Conservation (phyloP, 2,888 invertebrate genomes). For the Synergus laeviventris region DNA sequence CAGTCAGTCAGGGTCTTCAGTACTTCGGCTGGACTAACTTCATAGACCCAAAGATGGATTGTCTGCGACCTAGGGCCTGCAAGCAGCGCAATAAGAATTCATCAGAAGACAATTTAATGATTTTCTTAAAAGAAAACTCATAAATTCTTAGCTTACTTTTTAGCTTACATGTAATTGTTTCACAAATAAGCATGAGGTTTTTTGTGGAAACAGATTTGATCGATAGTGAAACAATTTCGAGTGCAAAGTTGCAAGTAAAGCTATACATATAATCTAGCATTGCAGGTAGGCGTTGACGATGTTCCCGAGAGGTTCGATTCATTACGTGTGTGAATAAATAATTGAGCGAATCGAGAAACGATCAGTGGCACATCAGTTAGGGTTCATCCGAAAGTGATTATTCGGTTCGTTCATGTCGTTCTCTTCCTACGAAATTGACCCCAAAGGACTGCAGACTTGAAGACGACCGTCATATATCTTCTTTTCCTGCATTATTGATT, state of each 20-base stretch:
- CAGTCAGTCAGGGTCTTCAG: constrained; percentile 61
- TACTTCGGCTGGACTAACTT: constrained; percentile 42
- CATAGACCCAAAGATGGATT: constrained; percentile 42
- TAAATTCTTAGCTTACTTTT: too few relatives aligned
- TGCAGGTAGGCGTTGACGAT: constrained; percentile 65
- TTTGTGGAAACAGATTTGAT: not conserved
- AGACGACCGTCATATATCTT: constrained; percentile 66
- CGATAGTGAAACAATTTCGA: not conserved
- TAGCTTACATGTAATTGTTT: too few relatives aligned
- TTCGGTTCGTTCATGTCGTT: constrained; percentile 68
- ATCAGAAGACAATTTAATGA: not conserved
- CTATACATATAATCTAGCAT: constrained; percentile 50
- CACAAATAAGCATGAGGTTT: too few relatives aligned
- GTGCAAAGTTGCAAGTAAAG: not conserved
- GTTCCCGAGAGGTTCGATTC: constrained; percentile 70
- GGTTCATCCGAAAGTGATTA: constrained; percentile 70
- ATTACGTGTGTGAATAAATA: constrained; percentile 73
- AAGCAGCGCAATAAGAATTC: not conserved
- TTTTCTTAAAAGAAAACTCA: too few relatives aligned
- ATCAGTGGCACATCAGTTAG: constrained; percentile 51
- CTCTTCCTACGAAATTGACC: constrained; percentile 70
- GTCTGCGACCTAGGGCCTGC: constrained; percentile 17
- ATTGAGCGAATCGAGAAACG: constrained; percentile 62
- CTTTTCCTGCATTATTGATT: constrained; percentile 73
- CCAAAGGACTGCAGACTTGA: constrained; percentile 64